phyloP scores from a whole-genome alignment of 2,888 invertebrate genomes.

The Amblyteles armatorius region DNA sequence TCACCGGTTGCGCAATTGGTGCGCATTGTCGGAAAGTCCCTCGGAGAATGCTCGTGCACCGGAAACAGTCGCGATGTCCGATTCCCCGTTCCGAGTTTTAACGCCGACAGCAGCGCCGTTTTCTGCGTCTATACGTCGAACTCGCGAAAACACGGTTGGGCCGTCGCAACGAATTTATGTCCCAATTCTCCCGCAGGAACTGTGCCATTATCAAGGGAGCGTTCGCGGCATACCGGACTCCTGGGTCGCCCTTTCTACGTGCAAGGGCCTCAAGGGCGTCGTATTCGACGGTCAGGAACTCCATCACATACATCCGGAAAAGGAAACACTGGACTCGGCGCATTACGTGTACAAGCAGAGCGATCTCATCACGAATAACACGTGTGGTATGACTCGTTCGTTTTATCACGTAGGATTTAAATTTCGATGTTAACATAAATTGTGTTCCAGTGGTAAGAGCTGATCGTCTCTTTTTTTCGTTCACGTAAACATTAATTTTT shows the following conservation, averaged over 20 bases:
- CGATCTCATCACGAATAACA: conserved; percentile 86
- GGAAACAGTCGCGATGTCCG: conserved; percentile 28
- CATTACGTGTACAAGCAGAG: conserved; percentile 90
- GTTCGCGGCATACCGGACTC: conserved; percentile 90
- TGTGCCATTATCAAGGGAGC: conserved; percentile 92
- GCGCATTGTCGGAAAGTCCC: conserved; percentile 49
- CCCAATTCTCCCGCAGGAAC: conserved; percentile 86
- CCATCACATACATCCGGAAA: conserved; percentile 89
- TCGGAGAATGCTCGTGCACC: conserved; percentile 7
- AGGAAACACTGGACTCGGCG: conserved; percentile 84
- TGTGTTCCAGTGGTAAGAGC: no score
- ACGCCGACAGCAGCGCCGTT: no score
- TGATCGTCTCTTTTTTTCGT: neutral
- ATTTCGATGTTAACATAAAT: no score
- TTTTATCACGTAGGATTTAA: neutral
- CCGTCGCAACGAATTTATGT: conserved; percentile 13
- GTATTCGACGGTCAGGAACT: conserved; percentile 92
- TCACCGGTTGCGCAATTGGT: conserved; percentile 44
- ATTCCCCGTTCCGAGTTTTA: no score
- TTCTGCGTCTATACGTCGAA: no score
- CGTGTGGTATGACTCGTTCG: conserved; percentile 86
- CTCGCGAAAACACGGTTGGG: neutral
- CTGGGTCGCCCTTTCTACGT: conserved; percentile 94
- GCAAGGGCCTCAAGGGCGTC: conserved; percentile 91
- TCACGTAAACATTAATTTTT: no score